Evolutionary conservation across 2,888 invertebrate genomes (phyloP), one percentile per base, ranked within the genome.

Genomic region (Pseudococcus jackbeardsleyi): DNA sequence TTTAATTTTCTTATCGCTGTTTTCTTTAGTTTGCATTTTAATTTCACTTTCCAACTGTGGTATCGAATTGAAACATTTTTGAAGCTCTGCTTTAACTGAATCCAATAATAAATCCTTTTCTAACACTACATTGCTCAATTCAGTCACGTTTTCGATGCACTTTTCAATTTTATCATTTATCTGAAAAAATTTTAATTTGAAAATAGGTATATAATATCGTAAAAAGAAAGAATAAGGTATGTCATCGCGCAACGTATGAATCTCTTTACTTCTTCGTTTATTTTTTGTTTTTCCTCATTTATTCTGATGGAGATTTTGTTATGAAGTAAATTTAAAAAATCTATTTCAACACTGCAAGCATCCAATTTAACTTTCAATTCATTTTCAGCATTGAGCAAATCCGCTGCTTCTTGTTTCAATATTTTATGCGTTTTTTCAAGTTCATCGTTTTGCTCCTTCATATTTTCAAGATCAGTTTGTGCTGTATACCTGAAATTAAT

Each of bases 101-200:
- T 82, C 79, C 19, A 82, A 46, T 12, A 82, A 11, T 12, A 82
- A 46, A 46, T 82, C 46, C n/a, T 82, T 82, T 82, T 82, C 79
- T 3, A 19, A 8, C 19, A 82, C 11, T 0, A 82, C 11, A 46
- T 82, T 19, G 19, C 19, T 46, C 19, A 82, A 22, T 46, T 82
- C 79, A 9, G 2, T 46, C 19, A 82, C 19, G 46, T 82, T 82
- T 82, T 82, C 79, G 11, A 82, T 46, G 46, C 79, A 46, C 17
- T 82, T 46, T 46, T 19, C 79, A 9, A 82, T 82, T 46, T 82
- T 42, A 1, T 46, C 5, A 11, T 82, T 12, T n/a, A 46, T 33
- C 79, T 82, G 15, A 82, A 82, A 82, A 46, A n/a, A n/a, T n/a
- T n/a, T n/a, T n/a, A n/a, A n/a, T n/a, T n/a, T n/a, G n/a, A n/a